Conservation (phyloP, 2,113 vertebrate genomes). For the Phaethon lepturus region DNA sequence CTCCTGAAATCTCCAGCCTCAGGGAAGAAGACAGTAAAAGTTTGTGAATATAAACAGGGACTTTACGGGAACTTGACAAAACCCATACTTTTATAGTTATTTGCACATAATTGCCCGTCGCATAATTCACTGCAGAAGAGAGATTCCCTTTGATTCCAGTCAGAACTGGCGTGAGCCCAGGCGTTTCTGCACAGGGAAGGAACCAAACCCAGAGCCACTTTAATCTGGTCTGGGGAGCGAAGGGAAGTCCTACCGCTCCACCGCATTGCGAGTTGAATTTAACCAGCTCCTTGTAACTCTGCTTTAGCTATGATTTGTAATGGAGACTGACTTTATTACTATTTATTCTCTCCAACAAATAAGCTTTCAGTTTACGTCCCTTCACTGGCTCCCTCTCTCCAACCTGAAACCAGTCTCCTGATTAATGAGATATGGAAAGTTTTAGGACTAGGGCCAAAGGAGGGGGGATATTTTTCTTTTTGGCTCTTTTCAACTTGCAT, state of each 20-base stretch:
- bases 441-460: conserved; percentile 13
- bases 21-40: conserved; percentile 8
- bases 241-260: not conserved
- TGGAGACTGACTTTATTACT: not conserved
- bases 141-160: conserved; percentile 54
- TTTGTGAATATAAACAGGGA: conserved; percentile 15
- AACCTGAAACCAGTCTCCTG: not conserved
- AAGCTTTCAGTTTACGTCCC: not conserved
- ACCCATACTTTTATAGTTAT: conserved; percentile 38
- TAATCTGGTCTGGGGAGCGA: not conserved
- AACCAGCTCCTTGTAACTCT: not conserved
- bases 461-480: not conserved
- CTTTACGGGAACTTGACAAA: conserved; percentile 44
- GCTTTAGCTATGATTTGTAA: not conserved
- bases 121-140: conserved; percentile 45
- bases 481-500: not conserved
- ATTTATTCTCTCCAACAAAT: not conserved
- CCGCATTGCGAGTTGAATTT: not conserved
- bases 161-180: not conserved
- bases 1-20: conserved; percentile 4
- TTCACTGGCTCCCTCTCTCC: not conserved
- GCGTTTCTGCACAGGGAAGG: not conserved
- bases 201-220: conserved; percentile 20
- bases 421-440: not conserved
- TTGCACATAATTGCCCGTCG: conserved; percentile 20